Percentiles rank a stretch among this genome's conserved stretches.
phyloP scores from a whole-genome alignment of 1,140 invertebrate genomes.

The Ditylenchus dipsaci region DNA sequence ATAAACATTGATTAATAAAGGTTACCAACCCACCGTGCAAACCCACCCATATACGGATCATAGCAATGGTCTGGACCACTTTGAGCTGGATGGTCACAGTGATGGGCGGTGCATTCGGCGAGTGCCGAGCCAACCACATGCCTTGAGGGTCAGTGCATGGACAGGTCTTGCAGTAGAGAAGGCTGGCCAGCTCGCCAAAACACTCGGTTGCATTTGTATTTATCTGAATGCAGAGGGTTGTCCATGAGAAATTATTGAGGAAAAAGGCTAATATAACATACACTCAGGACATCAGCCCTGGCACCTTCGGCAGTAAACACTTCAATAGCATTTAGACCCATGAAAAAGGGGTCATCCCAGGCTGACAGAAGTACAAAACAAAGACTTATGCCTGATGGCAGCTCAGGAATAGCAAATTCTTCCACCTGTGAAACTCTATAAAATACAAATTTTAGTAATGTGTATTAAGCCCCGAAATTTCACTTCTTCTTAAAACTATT shows the following conservation, averaged over 20 bases:
- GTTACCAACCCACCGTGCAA: not conserved
- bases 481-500: no score
- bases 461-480: no score
- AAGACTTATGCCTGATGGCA: conserved; percentile 33
- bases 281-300: conserved; percentile 56
- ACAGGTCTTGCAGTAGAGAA: conserved; percentile 24
- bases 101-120: conserved; percentile 16
- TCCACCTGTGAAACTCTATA: not conserved
- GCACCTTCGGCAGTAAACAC: conserved; percentile 69
- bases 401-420: conserved; percentile 37
- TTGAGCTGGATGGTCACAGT: conserved; percentile 21
- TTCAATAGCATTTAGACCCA: conserved; percentile 76
- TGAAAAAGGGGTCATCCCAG: conserved; percentile 77
- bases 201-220: conserved; percentile 27
- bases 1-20: not conserved
- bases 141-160: conserved; percentile 13
- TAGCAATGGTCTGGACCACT: conserved; percentile 27
- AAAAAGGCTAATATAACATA: not conserved
- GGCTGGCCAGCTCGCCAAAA: conserved; percentile 33
- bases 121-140: conserved; percentile 44
- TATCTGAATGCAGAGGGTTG: conserved; percentile 16
- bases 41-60: conserved; percentile 45
- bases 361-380: conserved; percentile 67
- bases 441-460: no score
- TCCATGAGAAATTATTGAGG: not conserved